phyloP scores from a whole-genome alignment of 2,888 invertebrate species.

The Phlogophora meticulosa region DNA sequence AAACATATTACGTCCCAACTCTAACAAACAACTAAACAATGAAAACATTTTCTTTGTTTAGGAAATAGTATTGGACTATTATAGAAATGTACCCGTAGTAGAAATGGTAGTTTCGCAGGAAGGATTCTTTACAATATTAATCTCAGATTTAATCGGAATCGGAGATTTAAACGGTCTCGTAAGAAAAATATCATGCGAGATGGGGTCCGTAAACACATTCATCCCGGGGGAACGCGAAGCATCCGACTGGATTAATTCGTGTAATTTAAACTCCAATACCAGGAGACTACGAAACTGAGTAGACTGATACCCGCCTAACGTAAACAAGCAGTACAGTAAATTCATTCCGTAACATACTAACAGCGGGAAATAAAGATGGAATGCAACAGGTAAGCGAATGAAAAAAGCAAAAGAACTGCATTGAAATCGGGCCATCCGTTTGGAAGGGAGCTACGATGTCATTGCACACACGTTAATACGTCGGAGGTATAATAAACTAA shows the following conservation, averaged over 20 bases:
- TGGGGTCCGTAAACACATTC: conserved; percentile 73
- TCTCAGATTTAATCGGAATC: conserved; percentile 21
- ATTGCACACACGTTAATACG: too few relatives aligned
- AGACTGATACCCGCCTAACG: conserved; percentile 68
- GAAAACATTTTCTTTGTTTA: conserved; percentile 44
- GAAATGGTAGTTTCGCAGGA: conserved; percentile 11
- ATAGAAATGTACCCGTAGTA: background rate
- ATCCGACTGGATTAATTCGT: conserved; percentile 84
- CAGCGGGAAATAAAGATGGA: conserved; percentile 26
- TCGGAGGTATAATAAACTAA: conserved; percentile 13
- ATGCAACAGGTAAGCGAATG: conserved; percentile 46
- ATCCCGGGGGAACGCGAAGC: conserved; percentile 76
- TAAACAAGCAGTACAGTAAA: conserved; percentile 60
- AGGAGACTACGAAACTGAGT: conserved; percentile 82
- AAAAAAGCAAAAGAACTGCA: conserved; percentile 18
- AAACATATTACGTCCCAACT: conserved; percentile 34
- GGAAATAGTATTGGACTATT: conserved; percentile 16
- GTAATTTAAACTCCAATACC: conserved; percentile 87
- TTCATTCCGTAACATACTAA: conserved; percentile 33
- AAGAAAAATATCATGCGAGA: conserved; percentile 70
- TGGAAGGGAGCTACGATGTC: too few relatives aligned
- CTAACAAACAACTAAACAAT: conserved; percentile 30
- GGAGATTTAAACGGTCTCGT: conserved; percentile 37
- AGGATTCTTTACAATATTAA: background rate
- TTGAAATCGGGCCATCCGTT: too few relatives aligned